Conservation (phyloP, 2,113 vertebrate genomes). For the Trematomus loennbergii region DNA sequence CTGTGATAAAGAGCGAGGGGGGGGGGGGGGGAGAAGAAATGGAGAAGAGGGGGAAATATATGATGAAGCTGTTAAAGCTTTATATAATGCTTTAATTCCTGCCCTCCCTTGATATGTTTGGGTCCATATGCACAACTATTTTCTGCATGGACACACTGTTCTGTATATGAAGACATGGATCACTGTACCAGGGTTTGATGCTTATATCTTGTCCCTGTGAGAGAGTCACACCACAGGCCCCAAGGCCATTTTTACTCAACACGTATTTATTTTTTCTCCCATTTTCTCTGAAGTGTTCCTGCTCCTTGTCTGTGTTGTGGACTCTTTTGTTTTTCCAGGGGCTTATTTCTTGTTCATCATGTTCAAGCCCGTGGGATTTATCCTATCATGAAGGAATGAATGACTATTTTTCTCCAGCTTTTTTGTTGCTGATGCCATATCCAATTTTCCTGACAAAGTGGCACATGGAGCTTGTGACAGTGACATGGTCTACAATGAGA, state of each 20-base stretch:
- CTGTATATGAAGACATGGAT: slow-evolving; percentile 14
- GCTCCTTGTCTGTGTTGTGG: background rate
- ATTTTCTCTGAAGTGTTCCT: background rate
- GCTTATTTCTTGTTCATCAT: background rate
- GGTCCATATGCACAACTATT: slow-evolving; percentile 11
- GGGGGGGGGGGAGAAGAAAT: background rate
- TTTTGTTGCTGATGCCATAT: slow-evolving; percentile 4
- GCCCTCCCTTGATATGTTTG: slow-evolving; percentile 11
- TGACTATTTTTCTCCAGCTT: slow-evolving; percentile 1
- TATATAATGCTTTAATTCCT: slow-evolving; percentile 43
- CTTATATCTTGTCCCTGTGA: background rate
- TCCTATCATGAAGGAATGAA: background rate
- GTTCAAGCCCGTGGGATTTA: slow-evolving; percentile 6
- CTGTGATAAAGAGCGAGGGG: slow-evolving; percentile 9
- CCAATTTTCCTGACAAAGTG: background rate
- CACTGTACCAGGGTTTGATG: background rate
- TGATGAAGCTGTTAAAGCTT: slow-evolving; percentile 49
- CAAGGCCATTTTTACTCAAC: background rate
- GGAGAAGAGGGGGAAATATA: slow-evolving; percentile 14
- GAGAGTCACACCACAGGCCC: background rate
- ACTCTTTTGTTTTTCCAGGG: background rate
- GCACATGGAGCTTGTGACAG: slow-evolving; percentile 24
- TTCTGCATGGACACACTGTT: slow-evolving; percentile 13
- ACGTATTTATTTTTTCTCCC: background rate
- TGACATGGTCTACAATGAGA: slow-evolving; percentile 14